Conservation (phyloP, 2,888 invertebrate genomes). For the Parnassius glacialis region DNA sequence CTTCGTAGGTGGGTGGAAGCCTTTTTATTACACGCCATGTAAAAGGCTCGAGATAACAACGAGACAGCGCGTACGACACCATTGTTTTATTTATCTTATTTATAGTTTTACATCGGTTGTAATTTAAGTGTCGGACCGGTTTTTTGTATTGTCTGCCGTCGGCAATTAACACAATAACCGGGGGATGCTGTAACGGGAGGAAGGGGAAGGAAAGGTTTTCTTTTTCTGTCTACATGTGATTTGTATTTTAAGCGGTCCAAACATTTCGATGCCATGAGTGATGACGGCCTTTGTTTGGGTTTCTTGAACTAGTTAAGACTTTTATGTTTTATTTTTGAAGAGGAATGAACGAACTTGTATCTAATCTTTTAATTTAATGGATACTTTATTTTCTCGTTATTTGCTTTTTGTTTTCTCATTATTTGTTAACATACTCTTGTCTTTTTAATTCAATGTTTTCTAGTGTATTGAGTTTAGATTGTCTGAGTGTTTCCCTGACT, state of each 20-base stretch:
- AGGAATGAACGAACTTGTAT: too few species aligned
- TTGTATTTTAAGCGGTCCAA: conserved; percentile 32
- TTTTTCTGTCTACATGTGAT: conserved; percentile 37
- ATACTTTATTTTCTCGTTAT: too few species aligned
- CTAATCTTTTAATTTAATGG: too few species aligned
- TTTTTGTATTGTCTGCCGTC: conserved; percentile 51
- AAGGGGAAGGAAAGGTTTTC: conserved; percentile 33
- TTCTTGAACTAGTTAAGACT: conserved; percentile 9
- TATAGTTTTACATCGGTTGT: conserved; percentile 54
- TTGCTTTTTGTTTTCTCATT: too few species aligned
- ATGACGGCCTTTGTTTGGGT: conserved; percentile 21
- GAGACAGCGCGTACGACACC: conserved; percentile 30
- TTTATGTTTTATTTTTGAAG: neutral
- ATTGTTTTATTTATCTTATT: conserved; percentile 52
- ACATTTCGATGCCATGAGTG: conserved; percentile 22
- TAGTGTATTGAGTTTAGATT: too few species aligned
- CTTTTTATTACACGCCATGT: conserved; percentile 57
- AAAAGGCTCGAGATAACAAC: conserved; percentile 48
- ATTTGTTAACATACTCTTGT: too few species aligned
- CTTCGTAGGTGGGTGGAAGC: conserved; percentile 51
- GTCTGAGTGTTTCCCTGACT: too few species aligned
- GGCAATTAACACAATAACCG: conserved; percentile 56
- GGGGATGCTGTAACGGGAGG: conserved; percentile 33
- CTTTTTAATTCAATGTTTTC: too few species aligned
- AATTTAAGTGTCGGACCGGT: conserved; percentile 55